Base-by-base conservation (phyloP, 2,888 invertebrate genomes). In the Thereva nobilitata region DNA sequence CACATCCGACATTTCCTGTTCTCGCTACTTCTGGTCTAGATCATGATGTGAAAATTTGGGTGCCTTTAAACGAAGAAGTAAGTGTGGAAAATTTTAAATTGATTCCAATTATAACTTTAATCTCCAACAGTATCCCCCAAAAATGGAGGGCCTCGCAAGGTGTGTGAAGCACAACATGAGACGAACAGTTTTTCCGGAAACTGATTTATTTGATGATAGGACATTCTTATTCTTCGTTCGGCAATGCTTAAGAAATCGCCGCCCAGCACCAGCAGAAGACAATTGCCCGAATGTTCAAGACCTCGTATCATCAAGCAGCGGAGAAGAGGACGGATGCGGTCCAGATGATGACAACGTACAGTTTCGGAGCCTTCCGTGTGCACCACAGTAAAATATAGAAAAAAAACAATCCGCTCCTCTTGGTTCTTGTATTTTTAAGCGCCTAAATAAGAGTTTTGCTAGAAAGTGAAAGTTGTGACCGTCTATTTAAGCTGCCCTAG, bases 11-110 rank as follows among this genome's bases (percentile, higher is more conserved):
- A 71, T 85, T 89, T 74, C 96, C 97, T 0, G 86, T 93, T 69
- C 81, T 97, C 72, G 96, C 95, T 8, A 94, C 95, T 3, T 80
- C 80, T 79, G 97, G 97, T 0, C 83, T 97, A 4, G 97, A 97
- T 82, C 87, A 89, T 76, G 93, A 95, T 77, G 88, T 97, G 10
- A 97, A 97, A 83, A 89, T 97, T 66, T 97, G 96, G 96, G 85
- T 91, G 63, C 95, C 97, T 3, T 86, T 85, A 2, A 84, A 83
- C 70, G 84, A 86, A 67, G 76, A 83, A 6, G 86, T 70, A 65
- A 64, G 10, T 40, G 41, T 12, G 1, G 37, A 35, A 52, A n/a
- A 38, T 12, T 5, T 8, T 49, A 54, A 9, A 23, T 5, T 67
- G 44, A 47, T 54, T 23, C 12, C 10, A 5, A 55, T 68, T 44